phyloP scores from a whole-genome alignment of 37 sponge, comb jelly and placozoan species.

The Haliclona indistincta region DNA sequence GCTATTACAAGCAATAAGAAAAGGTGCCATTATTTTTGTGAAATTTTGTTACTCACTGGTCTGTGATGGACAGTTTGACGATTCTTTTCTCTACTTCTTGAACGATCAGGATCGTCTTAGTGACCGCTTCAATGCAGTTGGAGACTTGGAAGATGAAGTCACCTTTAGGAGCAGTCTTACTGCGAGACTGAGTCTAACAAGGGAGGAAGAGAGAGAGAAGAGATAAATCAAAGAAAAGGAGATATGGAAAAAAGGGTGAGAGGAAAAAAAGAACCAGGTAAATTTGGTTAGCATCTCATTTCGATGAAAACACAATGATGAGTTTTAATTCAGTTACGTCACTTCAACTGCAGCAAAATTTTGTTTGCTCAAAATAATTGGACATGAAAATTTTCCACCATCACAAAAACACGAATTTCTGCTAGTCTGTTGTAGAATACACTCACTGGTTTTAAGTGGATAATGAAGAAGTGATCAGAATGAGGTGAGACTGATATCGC shows the following conservation, averaged over 20 bases:
- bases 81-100: conserved; percentile 43
- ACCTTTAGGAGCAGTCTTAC: conserved; percentile 50
- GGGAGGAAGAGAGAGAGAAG: background rate
- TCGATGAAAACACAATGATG: no score
- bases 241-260: background rate
- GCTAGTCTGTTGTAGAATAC: no score
- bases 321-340: no score
- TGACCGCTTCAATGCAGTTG: conserved; percentile 76
- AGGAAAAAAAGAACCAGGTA: background rate
- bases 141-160: conserved; percentile 69
- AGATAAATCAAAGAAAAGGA: background rate
- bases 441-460: conserved; percentile 79
- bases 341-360: no score
- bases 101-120: conserved; percentile 58
- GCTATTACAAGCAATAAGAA: background rate
- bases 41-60: conserved; percentile 13
- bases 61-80: conserved; percentile 26
- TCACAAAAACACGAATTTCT: no score
- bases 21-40: background rate
- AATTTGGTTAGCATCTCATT: background rate
- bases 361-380: no score
- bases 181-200: background rate
- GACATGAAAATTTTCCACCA: no score
- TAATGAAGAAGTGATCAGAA: conserved; percentile 63
- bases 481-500: conserved; percentile 60